A percentile compares a stretch with the other conserved stretches of the same genome.
Conservation (phyloP, 23 tunicate genomes). For the Trididemnum miniatum region DNA sequence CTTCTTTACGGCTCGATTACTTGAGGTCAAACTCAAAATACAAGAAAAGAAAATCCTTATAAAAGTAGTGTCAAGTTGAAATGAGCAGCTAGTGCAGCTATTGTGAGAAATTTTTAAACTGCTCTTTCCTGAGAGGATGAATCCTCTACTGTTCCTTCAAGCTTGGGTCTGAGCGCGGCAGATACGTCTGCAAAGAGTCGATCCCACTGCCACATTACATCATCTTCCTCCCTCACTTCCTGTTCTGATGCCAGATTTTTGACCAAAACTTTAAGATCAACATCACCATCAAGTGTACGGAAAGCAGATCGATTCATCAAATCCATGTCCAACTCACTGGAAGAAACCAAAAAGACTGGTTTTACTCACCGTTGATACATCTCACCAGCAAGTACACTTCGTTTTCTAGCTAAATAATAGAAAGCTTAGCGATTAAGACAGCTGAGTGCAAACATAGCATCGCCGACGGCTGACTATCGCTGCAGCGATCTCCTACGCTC, state of each 20-base stretch:
- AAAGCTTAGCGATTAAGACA: too few relatives aligned
- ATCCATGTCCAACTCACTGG: slow-evolving; percentile 78
- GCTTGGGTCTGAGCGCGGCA: slow-evolving; percentile 8
- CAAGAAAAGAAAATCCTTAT: too few relatives aligned
- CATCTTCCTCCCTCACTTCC: slow-evolving; percentile 62
- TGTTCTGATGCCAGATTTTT: slow-evolving; percentile 59
- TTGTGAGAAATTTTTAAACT: background rate
- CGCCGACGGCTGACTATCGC: too few relatives aligned
- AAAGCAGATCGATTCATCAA: slow-evolving; percentile 76
- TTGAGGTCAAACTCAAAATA: too few relatives aligned
- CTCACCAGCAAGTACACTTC: too few relatives aligned
- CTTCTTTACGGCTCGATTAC: background rate
- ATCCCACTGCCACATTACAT: slow-evolving; percentile 76
- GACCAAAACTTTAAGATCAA: slow-evolving; percentile 69
- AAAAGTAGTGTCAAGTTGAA: background rate
- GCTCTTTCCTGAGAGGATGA: background rate
- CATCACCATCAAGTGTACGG: slow-evolving; percentile 76
- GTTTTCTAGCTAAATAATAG: too few relatives aligned
- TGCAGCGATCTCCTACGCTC: too few relatives aligned
- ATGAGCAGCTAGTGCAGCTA: background rate
- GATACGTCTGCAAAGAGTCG: slow-evolving; percentile 72
- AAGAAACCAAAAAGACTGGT: too few relatives aligned
- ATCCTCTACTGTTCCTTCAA: background rate
- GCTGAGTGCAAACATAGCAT: too few relatives aligned
- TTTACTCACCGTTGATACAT: too few relatives aligned